Evolutionary conservation across 2,113 vertebrate species (phyloP), one percentile per base, ranked within the genome.

Genomic region (Lycocorax pyrrhopterus): DNA sequence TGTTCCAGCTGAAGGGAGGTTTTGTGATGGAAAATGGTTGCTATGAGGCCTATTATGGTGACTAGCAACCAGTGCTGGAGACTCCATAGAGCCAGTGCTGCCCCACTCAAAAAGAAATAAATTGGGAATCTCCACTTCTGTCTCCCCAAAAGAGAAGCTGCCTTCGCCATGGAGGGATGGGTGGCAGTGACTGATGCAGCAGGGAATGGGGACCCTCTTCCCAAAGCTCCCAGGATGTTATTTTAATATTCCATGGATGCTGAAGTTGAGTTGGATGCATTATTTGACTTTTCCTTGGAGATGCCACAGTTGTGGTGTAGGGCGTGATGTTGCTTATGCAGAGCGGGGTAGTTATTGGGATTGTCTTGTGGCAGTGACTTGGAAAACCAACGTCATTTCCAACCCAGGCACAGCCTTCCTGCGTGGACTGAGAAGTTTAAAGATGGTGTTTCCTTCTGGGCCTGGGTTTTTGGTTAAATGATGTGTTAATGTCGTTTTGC

Each of bases 271-370:
- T 20, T 23, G 43, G 49, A 6, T 53, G 71, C 32, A 2, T 21
- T 30, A 1, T 27, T 12, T 66, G n/a, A 10, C 33, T 37, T 53
- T 55, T 53, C 37, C 15, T 14, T 16, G 51, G 82, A 8, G 30
- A 2, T 29, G 6, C 32, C 0, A 0, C 1, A 0, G 53, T 18
- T 43, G 30, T 2, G 5, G n/a, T 2, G 1, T 4, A 15, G 14
- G 9, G 18, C 60, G 58, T 66, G 55, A 0, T 9, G 49, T 6
- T 26, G 9, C 29, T 62, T 1, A 0, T 3, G 5, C 19, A 19
- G 49, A 52, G n/a, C 6, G 4, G 13, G 44, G 25, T 1, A 0
- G 25, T 35, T 39, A 1, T 4, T 2, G 1, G 69, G 19, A 12
- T 59, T 62, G 9, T 32, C 1, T 52, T 16, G 19, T 13, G 44